A percentile compares a stretch with the other conserved stretches of the same genome.
Conservation (phyloP, 2,888 invertebrate species). For the Archaeoteleia sp. region DNA sequence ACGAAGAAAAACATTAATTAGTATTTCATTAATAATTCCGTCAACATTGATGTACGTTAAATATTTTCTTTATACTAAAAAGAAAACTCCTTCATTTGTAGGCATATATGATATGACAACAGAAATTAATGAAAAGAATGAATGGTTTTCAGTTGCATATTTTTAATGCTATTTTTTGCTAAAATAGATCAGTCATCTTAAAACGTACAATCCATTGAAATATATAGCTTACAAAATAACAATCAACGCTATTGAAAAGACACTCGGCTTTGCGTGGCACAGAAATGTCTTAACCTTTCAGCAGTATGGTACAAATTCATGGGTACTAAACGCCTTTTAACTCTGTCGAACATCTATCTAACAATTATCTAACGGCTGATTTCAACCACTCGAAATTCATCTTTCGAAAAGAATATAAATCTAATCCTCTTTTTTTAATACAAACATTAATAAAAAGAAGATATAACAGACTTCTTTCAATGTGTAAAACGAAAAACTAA, state of each 20-base stretch:
- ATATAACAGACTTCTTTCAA: too few relatives aligned
- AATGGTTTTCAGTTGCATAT: constrained; percentile 4
- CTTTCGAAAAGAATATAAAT: too few relatives aligned
- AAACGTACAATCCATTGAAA: constrained; percentile 26
- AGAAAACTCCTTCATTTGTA: constrained; percentile 3
- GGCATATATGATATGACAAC: neutral
- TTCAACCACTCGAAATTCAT: neutral
- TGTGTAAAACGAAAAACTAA: too few relatives aligned
- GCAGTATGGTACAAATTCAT: constrained; percentile 10
- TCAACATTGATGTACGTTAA: constrained; percentile 25
- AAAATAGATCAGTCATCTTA: constrained; percentile 39
- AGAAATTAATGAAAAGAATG: constrained; percentile 5
- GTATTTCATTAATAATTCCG: constrained; percentile 19
- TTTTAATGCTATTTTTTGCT: constrained; percentile 17
- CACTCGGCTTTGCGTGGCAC: constrained; percentile 17
- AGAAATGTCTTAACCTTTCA: constrained; percentile 11
- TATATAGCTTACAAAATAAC: constrained; percentile 13
- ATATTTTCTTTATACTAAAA: constrained; percentile 20
- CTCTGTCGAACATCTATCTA: too few relatives aligned
- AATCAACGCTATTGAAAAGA: constrained; percentile 13
- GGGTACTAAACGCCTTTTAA: constrained; percentile 11
- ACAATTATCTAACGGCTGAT: too few relatives aligned
- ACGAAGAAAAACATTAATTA: constrained; percentile 20
- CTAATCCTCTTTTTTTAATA: too few relatives aligned
- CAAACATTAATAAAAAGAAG: too few relatives aligned